Base-by-base conservation (phyloP, 1,140 invertebrate species). In the Drosophila parvula region DNA sequence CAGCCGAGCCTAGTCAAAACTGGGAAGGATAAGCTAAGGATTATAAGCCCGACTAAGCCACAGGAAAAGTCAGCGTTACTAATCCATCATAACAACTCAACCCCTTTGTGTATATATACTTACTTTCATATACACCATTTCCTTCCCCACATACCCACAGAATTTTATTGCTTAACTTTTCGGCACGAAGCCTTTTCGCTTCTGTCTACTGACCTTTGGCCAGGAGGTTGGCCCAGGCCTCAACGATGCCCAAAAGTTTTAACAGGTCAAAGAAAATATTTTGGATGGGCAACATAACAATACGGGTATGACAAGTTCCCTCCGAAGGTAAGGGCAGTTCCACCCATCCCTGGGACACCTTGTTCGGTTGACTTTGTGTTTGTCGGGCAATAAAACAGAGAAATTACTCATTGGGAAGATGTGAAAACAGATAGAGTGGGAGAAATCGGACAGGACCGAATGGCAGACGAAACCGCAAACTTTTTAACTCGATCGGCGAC, bases 221-320 rank as follows among this genome's bases (percentile, higher is more conserved):
- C 8, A 32, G 63, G 28, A 47, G 32, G 32, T 38, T 60, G 63
- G 30, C 38, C 44, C 59, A 27, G 57, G 50, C 67, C 77, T 57
- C 65, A 41, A 74, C 63, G 63, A 79, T 84, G 76, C 81, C 76
- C 43, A n/a, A 56, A 84, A 84, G 81, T 84, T 84, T 84, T 74
- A 74, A 80, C 73, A 84, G 81, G 81, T 80, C 81, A 84, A 84
- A 84, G 74, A 84, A 84, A 84, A 84, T 84, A 84, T 84, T 84
- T 84, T 58, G 63, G 48, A 32, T 71, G 38, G 43, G 47, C 63
- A 63, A 64, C 79, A 81, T 61, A 77, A 65, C 59, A 58, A 73
- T 78, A 22, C 22, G 22, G 22, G 22, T 22, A 77, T 84, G 81
- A 80, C 81, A 85, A 83, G 65, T 83, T 79, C 53, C 30, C 61